A percentile compares a stretch with the other conserved stretches of the same genome.
These are phyloP conservation scores for Pachymerium ferrugineum DNA, from an alignment of 2,888 invertebrate species.

Conservation along the genomic window DNA sequence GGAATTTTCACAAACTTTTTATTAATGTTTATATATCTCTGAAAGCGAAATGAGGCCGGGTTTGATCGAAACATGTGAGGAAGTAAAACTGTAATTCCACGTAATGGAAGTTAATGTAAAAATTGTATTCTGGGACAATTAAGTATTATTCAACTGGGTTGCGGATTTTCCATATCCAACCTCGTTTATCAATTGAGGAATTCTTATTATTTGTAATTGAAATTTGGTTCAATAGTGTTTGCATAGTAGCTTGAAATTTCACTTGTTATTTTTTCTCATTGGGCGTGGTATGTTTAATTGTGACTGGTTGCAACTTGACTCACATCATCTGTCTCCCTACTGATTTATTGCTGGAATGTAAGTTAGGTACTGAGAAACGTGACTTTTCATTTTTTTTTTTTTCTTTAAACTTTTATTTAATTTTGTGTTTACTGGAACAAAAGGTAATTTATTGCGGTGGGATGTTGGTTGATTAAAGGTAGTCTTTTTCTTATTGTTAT, in stretches of 20 bases:
- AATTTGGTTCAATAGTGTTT: too few relatives aligned
- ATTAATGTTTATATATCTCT: too few relatives aligned
- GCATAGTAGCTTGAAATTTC: not conserved
- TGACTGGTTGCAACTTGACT: conserved; percentile 3
- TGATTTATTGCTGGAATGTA: not conserved
- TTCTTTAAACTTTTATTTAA: not conserved
- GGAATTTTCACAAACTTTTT: too few relatives aligned
- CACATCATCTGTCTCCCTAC: not conserved
- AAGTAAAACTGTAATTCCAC: not conserved
- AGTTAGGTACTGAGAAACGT: not conserved
- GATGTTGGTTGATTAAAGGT: not conserved
- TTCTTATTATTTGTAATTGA: too few relatives aligned
- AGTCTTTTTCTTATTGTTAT: not conserved
- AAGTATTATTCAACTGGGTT: not conserved
- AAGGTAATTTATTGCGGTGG: conserved; percentile 3
- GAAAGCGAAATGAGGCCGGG: too few relatives aligned
- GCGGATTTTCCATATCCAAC: not conserved
- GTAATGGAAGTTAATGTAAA: too few relatives aligned
- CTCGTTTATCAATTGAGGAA: not conserved
- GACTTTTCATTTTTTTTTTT: not conserved
- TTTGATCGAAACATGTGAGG: too few relatives aligned
- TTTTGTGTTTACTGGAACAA: not conserved
- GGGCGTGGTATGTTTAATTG: not conserved
- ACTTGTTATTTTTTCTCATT: not conserved
- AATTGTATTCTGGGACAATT: not conserved